phyloP scores from a whole-genome alignment of 2,113 vertebrate species.

The Prunella himalayana region DNA sequence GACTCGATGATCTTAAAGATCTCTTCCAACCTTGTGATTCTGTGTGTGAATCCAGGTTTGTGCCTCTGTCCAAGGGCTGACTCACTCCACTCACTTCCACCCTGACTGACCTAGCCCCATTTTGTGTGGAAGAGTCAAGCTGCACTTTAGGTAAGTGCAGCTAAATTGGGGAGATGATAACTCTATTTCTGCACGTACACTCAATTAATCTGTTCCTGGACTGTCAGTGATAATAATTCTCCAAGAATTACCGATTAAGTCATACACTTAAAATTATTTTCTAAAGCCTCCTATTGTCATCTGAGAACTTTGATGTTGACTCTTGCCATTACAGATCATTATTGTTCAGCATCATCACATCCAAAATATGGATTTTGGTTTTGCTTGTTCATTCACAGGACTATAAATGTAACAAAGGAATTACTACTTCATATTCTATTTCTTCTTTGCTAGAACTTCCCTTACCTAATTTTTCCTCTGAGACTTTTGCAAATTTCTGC shows the following conservation, averaged over 20 bases:
- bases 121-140: neutral
- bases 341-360: neutral
- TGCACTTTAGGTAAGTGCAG: slow-evolving; percentile 8
- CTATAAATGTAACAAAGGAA: neutral
- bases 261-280: slow-evolving; percentile 37
- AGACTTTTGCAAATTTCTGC: neutral
- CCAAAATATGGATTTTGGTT: neutral
- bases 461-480: neutral
- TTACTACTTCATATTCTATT: neutral
- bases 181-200: neutral
- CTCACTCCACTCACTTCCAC: neutral
- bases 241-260: slow-evolving; percentile 24
- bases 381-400: neutral
- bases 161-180: slow-evolving; percentile 7
- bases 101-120: neutral
- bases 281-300: neutral
- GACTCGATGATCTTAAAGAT: neutral
- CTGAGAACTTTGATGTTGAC: neutral
- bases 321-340: neutral
- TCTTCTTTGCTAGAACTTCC: neutral
- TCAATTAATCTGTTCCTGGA: slow-evolving; percentile 27
- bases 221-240: slow-evolving; percentile 31
- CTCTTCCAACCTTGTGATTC: neutral
- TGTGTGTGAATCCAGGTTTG: neutral
- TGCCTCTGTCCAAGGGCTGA: neutral